Evolutionary conservation across 2,797 vertebrate species (phyloP).

Genomic region (Megaceryle alcyon): DNA sequence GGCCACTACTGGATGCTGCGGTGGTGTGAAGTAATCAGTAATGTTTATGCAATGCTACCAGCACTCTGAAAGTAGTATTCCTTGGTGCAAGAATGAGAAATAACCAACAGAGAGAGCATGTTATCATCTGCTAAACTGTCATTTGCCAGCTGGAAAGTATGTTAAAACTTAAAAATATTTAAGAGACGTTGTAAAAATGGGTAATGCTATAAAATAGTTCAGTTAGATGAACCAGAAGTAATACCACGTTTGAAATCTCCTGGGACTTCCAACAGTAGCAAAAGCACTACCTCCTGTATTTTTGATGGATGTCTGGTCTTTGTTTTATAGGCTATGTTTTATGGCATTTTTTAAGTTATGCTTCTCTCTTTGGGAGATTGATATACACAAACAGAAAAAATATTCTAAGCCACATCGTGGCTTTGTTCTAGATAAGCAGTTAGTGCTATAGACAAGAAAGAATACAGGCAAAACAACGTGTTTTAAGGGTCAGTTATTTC

Average conservation of each 20-base stretch:
- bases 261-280: neutral
- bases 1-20: fast-evolving
- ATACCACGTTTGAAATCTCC: neutral
- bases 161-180: neutral
- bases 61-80: neutral
- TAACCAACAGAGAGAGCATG: neutral
- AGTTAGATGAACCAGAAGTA: neutral
- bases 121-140: neutral
- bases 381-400: neutral
- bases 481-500: neutral
- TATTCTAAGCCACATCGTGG: neutral
- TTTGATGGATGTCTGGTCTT: too few relatives aligned
- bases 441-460: neutral
- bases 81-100: neutral
- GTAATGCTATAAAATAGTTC: neutral
- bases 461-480: neutral
- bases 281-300: neutral
- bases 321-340: neutral
- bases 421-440: neutral
- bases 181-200: neutral
- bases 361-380: neutral
- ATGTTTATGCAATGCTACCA: neutral
- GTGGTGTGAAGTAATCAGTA: fast-evolving
- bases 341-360: neutral
- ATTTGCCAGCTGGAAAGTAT: neutral